Evolutionary conservation across 1,140 invertebrate species (phyloP), one percentile per base, ranked within the genome.

Genomic region (Drosophila pectinifera): DNA sequence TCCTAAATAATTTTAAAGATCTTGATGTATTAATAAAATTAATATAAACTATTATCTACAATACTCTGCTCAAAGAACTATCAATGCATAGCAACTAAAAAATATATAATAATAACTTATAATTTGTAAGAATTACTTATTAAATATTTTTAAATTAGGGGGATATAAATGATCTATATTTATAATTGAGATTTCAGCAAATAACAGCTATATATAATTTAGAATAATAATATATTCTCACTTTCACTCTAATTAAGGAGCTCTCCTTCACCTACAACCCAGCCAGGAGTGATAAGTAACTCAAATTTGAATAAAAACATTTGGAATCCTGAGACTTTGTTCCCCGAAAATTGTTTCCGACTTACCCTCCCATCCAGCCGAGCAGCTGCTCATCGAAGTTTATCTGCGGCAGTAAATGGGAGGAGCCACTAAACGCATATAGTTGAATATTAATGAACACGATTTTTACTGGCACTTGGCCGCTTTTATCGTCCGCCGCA

Each of bases 371-470:
- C 26, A 34, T 28, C 34, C 48, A 41, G 34, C 24, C 45, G 41
- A 34, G 49, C 78, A 70, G 58, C 54, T 65, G 77, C 51, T 55
- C 53, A 42, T 51, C 28, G 28, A 73, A 65, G 45, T 81, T 83
- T 83, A 82, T 78, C 74, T 49, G 42, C 34, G 74, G 48, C 56
- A 58, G 76, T 80, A 83, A 83, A 84, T 84, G 64, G 63, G 20
- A 68, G 51, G 67, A 69, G 67, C 64, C 67, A 70, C 67, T 57
- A 76, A 58, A 67, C 53, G 53, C 55, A 75, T 75, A 59, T 77
- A 88, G 83, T 89, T 83, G 83, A 88, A 86, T 86, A 86, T 86
- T 86, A 86, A 86, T 88, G 83, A 86, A 62, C 62, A 88, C 58
- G 46, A 73, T 65, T 79, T 88, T 86, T 79, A 88, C 73, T 49